These are phyloP conservation scores for Gallirallus australis DNA, from an alignment of 2,797 vertebrate genomes.

Conservation along the genomic window DNA sequence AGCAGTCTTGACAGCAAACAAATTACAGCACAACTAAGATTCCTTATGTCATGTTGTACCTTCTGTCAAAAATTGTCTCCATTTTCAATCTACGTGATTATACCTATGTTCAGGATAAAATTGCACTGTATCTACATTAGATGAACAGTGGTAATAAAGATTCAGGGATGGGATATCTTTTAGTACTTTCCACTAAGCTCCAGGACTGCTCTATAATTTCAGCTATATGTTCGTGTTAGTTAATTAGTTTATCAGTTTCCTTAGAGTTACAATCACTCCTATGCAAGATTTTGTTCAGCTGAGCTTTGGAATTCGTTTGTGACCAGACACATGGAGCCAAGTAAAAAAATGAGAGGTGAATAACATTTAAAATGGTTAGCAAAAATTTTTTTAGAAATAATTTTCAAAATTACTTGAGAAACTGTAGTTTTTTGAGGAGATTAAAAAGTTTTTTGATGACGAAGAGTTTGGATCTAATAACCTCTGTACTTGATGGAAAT, in stretches of 20 bases:
- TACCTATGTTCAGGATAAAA: not conserved
- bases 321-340: not conserved
- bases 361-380: not conserved
- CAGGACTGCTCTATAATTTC: not conserved
- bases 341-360: not conserved
- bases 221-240: not conserved
- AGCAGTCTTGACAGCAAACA: not conserved
- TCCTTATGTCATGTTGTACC: not conserved
- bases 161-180: not conserved
- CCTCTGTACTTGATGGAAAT: not conserved
- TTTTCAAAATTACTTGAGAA: not conserved
- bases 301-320: not conserved
- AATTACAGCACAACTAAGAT: not conserved
- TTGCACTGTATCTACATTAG: not conserved
- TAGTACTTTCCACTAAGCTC: not conserved
- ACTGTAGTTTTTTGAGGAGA: not conserved
- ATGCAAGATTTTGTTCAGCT: not conserved
- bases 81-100: not conserved
- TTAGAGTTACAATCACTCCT: not conserved
- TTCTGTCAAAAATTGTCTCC: not conserved
- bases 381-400: not conserved
- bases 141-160: not conserved
- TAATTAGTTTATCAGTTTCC: not conserved
- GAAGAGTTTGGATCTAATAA: not conserved
- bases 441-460: not conserved